Base-by-base conservation (phyloP, 2,888 invertebrate genomes). In the Troides aeacus region DNA sequence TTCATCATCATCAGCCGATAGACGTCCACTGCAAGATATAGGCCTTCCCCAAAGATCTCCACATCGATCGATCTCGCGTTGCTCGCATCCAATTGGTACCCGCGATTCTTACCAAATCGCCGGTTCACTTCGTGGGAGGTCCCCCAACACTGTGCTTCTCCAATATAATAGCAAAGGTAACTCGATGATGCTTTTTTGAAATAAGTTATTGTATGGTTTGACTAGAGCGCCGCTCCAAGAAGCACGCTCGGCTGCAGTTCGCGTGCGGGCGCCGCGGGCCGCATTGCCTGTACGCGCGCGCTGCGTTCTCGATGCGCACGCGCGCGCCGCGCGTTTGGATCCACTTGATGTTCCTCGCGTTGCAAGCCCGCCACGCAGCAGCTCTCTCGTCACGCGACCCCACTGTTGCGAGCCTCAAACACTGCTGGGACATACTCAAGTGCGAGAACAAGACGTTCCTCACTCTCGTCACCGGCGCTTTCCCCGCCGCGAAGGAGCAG, bases 381-480 rank as follows among this genome's bases (percentile, higher is more conserved):
- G 97, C 97, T 24, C 89, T 97, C 36, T 97, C 97, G 79, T 96
- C 96, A 39, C 88, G 97, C 42, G 97, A 97, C 85, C 94, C 96
- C 46, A 96, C 96, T 74, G 97, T 97, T 1, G 96, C 96, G 79
- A 96, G 96, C 82, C 92, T 97, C 72, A 97, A 97, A 87, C 96
- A 97, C 84, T 98, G 98, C 89, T 99, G 98, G 98, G 98, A 98
- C 87, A 97, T 97, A 78, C 94, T 99, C 79, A 97, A 97, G 88
- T 96, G 96, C 82, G 97, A 98, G 88, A 97, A 97, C 86, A 96
- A 96, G 85, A 96, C 97, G 53, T 97, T 97, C 84, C 93, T 97
- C 53, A 97, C 98, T 64, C 94, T 99, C 60, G 98, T 98, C 68
- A 99, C 98, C 7, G 97, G 98, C 75, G 97, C 98, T 66, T 99